Conservation (phyloP, 2,797 vertebrate genomes). For the Lophotriccus pileatus region DNA sequence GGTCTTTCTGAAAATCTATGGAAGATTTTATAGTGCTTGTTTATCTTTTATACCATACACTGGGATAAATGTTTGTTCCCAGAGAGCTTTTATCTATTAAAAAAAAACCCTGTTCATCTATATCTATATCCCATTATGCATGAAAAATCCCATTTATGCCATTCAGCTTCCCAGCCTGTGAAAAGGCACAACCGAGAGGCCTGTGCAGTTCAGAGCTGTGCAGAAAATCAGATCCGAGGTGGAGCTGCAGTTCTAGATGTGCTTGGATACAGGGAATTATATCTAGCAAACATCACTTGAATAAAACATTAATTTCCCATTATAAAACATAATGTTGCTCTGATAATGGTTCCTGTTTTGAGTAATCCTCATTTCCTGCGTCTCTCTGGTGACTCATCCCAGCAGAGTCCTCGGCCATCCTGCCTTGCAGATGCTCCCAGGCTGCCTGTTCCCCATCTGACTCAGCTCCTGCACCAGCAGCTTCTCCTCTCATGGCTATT, state of each 20-base stretch:
- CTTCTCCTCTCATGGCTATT: not conserved
- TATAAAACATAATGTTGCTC: slow-evolving; percentile 11
- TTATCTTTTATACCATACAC: slow-evolving; percentile 11
- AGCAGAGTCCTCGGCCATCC: not conserved
- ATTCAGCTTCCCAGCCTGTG: not conserved
- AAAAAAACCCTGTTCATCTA: not conserved
- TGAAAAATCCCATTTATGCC: not conserved
- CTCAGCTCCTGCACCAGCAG: slow-evolving; percentile 13
- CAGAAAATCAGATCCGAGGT: not conserved
- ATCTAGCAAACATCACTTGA: slow-evolving; percentile 16
- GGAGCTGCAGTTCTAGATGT: not conserved
- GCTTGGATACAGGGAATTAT: not conserved
- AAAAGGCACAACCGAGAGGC: not conserved
- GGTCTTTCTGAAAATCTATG: not conserved
- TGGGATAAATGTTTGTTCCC: slow-evolving; percentile 27
- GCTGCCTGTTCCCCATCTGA: not conserved
- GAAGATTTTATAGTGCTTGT: slow-evolving; percentile 1
- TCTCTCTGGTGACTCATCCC: slow-evolving; percentile 31
- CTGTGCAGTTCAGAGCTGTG: not conserved
- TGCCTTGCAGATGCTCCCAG: slow-evolving; percentile 44
- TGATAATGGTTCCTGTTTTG: slow-evolving; percentile 54
- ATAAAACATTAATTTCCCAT: slow-evolving; percentile 58
- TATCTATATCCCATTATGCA: not conserved
- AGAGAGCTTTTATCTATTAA: not conserved
- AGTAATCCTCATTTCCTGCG: slow-evolving; percentile 38